Conservation (phyloP, 1,140 invertebrate species). For the Atopsyche davidsoni region DNA sequence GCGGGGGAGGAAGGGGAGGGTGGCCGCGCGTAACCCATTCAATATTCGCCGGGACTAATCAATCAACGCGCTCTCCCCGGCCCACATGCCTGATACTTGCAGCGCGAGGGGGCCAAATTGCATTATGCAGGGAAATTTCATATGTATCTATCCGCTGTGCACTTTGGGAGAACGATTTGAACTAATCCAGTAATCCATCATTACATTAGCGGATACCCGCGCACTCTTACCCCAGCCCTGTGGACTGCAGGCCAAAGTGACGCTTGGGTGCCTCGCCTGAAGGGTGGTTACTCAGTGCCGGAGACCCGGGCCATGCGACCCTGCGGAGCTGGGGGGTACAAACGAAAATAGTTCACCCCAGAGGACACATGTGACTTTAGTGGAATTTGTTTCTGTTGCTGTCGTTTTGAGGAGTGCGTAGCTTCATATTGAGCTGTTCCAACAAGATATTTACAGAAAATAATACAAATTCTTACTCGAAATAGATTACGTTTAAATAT, state of each 20-base stretch:
- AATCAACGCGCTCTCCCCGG: constrained; percentile 20
- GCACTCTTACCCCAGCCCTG: constrained; percentile 14
- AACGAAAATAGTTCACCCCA: constrained; percentile 30
- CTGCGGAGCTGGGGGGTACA: constrained; percentile 8
- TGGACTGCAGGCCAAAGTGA: background rate
- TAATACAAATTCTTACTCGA: too few relatives aligned
- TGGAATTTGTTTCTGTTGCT: constrained; percentile 22
- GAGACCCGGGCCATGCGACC: constrained; percentile 1
- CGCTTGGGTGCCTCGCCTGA: constrained; percentile 5
- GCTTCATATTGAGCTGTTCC: too few relatives aligned
- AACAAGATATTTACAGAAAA: too few relatives aligned
- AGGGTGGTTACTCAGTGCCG: constrained; percentile 5
- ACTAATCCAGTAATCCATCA: constrained; percentile 32
- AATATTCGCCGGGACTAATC: constrained; percentile 27
- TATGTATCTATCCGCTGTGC: constrained; percentile 31
- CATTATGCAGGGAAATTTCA: constrained; percentile 32
- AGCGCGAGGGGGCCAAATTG: constrained; percentile 26
- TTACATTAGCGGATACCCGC: constrained; percentile 28
- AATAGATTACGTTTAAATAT: too few relatives aligned
- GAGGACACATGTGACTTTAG: constrained; percentile 30
- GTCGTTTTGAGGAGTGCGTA: too few relatives aligned
- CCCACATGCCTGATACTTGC: background rate
- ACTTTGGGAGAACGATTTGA: constrained; percentile 31
- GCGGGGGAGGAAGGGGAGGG: background rate
- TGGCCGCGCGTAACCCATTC: constrained; percentile 26